These are phyloP conservation scores for Daktulosphaira vitifoliae DNA, from an alignment of 1,140 invertebrate species.

Conservation along the genomic window DNA sequence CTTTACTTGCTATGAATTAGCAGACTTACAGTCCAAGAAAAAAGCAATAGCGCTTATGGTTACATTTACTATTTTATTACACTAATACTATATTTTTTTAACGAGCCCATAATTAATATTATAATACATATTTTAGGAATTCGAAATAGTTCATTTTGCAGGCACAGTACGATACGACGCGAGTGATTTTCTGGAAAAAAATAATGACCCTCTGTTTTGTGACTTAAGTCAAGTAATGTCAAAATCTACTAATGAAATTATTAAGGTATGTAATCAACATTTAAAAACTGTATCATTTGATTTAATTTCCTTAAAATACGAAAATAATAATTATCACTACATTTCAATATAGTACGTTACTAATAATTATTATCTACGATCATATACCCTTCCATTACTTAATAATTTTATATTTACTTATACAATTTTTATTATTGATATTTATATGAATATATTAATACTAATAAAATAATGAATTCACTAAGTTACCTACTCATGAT, in stretches of 20 bases:
- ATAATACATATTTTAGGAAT: slow-evolving; percentile 25
- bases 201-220: slow-evolving; percentile 60
- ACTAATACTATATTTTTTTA: no score
- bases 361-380: no score
- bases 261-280: slow-evolving; percentile 3
- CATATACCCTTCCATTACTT: background rate
- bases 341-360: no score
- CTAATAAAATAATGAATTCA: no score
- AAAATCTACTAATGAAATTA: slow-evolving; percentile 41
- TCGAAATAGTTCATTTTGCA: slow-evolving; percentile 53
- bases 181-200: slow-evolving; percentile 67
- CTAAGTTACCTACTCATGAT: no score
- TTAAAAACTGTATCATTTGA: no score
- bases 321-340: no score
- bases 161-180: slow-evolving; percentile 62
- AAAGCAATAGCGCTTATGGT: background rate
- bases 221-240: slow-evolving; percentile 57
- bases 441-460: no score
- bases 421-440: slow-evolving; percentile 64
- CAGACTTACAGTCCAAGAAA: background rate
- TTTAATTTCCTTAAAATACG: no score
- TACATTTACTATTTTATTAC: background rate
- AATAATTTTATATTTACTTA: slow-evolving; percentile 50
- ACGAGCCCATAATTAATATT: no score
- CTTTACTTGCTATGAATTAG: background rate